A percentile compares a stretch with the other conserved stretches of the same genome.
Evolutionary conservation across 2,113 vertebrate genomes (phyloP).

Genomic region (Neoarius graeffei): DNA sequence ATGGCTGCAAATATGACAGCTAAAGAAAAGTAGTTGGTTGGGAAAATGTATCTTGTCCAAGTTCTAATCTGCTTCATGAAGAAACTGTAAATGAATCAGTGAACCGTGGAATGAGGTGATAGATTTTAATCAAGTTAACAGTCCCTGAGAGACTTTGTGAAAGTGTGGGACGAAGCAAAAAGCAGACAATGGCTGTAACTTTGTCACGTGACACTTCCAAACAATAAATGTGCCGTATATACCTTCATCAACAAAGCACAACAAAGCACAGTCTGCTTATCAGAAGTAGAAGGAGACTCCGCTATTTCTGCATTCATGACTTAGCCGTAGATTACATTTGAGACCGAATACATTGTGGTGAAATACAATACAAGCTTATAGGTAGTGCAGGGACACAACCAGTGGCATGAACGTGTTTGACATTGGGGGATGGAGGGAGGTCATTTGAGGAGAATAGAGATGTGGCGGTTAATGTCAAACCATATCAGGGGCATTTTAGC

Average conservation of each 20-base stretch:
- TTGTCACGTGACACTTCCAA: not conserved
- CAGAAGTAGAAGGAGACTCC: not conserved
- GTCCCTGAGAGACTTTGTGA: slow-evolving; percentile 9
- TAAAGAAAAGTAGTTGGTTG: slow-evolving; percentile 37
- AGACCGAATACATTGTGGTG: not conserved
- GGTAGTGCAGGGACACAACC: not conserved
- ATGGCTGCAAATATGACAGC: slow-evolving; percentile 40
- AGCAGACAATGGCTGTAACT: slow-evolving; percentile 5
- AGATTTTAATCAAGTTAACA: slow-evolving; percentile 50
- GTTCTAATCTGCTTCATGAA: slow-evolving; percentile 38
- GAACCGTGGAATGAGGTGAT: slow-evolving; percentile 46
- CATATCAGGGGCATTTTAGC: no score
- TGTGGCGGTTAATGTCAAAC: no score
- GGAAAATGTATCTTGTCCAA: slow-evolving; percentile 40
- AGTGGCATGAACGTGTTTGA: no score
- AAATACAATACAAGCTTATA: not conserved
- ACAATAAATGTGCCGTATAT: not conserved
- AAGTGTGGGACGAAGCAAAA: slow-evolving; percentile 21
- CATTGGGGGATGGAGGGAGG: no score
- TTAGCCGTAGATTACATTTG: not conserved
- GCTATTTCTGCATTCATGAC: not conserved
- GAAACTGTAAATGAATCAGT: slow-evolving; percentile 47
- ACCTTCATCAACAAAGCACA: not conserved
- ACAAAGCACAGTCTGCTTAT: not conserved
- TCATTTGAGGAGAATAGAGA: no score